These are phyloP conservation scores for Thalassophryne amazonica DNA, from an alignment of 2,797 vertebrate genomes.

Conservation along the genomic window DNA sequence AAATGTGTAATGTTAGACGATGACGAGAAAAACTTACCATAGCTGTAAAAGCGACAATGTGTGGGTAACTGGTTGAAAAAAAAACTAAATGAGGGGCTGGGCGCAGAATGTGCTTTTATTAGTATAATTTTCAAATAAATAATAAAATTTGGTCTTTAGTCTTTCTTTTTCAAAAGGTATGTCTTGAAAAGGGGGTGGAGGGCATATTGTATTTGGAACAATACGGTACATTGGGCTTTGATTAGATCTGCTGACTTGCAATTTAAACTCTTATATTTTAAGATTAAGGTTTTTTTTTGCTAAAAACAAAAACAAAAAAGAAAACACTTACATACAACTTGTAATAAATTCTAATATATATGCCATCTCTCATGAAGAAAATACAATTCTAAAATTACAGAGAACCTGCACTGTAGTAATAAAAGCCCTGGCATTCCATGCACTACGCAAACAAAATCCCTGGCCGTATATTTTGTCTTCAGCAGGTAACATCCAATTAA, in stretches of 20 bases:
- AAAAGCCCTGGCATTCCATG: slow-evolving; percentile 48
- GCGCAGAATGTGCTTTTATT: too few relatives aligned
- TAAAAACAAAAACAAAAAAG: slow-evolving; percentile 45
- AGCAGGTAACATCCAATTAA: slow-evolving; percentile 59
- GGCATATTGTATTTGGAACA: too few relatives aligned
- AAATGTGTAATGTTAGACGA: too few relatives aligned
- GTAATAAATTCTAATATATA: slow-evolving; percentile 44
- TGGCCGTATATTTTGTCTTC: slow-evolving; percentile 44
- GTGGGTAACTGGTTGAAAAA: too few relatives aligned
- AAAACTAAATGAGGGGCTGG: too few relatives aligned
- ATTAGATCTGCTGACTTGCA: slow-evolving; percentile 10
- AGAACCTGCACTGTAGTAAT: slow-evolving; percentile 46
- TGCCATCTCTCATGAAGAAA: slow-evolving; percentile 31
- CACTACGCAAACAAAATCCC: slow-evolving; percentile 54
- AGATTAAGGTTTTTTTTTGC: slow-evolving; percentile 8
- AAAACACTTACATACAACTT: slow-evolving; percentile 34
- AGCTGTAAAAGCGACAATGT: too few relatives aligned
- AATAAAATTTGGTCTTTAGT: too few relatives aligned
- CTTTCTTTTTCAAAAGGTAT: too few relatives aligned
- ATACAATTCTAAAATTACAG: slow-evolving; percentile 31
- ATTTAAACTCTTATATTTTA: slow-evolving; percentile 17
- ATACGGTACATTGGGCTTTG: neutral
- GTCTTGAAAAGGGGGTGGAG: too few relatives aligned
- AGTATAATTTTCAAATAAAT: too few relatives aligned
- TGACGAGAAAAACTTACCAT: too few relatives aligned